These are phyloP conservation scores for Rhea pennata DNA, from an alignment of 2,113 vertebrate species.

Conservation along the genomic window DNA sequence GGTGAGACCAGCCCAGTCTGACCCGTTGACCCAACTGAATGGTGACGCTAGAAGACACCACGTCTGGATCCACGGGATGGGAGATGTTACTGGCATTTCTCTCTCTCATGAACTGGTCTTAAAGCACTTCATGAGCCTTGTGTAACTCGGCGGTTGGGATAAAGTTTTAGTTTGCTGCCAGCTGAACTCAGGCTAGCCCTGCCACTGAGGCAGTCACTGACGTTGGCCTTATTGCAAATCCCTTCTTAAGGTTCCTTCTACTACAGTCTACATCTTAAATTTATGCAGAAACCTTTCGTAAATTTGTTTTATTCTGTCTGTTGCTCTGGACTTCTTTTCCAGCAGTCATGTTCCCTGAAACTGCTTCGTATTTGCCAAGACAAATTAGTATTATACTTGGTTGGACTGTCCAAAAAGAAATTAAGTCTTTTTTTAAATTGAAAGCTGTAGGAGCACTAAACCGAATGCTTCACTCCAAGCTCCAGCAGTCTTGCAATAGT, in stretches of 20 bases:
- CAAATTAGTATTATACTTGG: constrained; percentile 25
- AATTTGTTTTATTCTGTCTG: constrained; percentile 22
- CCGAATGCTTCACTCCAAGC: constrained; percentile 66
- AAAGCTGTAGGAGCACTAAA: constrained; percentile 65
- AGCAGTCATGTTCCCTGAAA: neutral
- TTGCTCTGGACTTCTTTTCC: constrained; percentile 44
- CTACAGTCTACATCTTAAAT: neutral
- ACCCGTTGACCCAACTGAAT: neutral
- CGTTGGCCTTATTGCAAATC: neutral
- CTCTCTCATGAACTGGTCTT: neutral
- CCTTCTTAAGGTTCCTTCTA: neutral
- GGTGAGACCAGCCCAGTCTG: neutral
- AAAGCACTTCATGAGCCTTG: neutral
- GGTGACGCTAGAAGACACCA: neutral
- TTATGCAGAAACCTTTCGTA: neutral
- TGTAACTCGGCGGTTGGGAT: neutral
- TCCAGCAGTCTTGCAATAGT: constrained; percentile 61
- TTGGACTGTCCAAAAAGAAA: constrained; percentile 60
- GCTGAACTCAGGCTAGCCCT: neutral
- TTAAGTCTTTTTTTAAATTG: constrained; percentile 55
- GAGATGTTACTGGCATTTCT: neutral
- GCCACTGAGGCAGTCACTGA: neutral
- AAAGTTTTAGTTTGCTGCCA: neutral
- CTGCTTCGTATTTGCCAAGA: constrained; percentile 6
- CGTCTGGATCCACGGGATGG: neutral